phyloP scores from a whole-genome alignment of 2,888 invertebrate genomes.

The Protodeltote pygarga region DNA sequence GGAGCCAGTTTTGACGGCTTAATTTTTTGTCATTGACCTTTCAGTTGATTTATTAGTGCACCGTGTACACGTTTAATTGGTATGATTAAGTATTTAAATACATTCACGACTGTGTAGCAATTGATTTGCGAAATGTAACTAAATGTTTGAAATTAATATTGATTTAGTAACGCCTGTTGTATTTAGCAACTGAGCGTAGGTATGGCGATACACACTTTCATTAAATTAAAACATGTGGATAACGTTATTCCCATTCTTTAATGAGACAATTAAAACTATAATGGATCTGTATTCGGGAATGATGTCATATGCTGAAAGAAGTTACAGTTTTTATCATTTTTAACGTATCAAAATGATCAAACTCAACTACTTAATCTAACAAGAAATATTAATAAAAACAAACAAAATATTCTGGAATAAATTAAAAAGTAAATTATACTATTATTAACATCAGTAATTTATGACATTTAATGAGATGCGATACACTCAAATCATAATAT shows the following conservation, averaged over 20 bases:
- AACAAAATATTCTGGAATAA: too few species aligned
- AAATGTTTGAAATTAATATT: conserved; percentile 29
- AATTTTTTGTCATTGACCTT: conserved; percentile 61
- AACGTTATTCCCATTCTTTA: conserved; percentile 57
- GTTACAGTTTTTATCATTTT: conserved; percentile 4
- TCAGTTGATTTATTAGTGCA: conserved; percentile 58
- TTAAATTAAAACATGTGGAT: conserved; percentile 56
- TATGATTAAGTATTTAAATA: conserved; percentile 46
- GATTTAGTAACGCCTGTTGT: conserved; percentile 22
- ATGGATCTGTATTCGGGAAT: conserved; percentile 46
- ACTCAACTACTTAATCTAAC: too few species aligned
- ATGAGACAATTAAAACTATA: conserved; percentile 61
- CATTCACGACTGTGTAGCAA: conserved; percentile 36
- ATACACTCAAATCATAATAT: conserved; percentile 33
- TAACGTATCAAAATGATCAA: not conserved
- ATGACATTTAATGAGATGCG: conserved; percentile 19
- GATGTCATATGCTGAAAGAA: conserved; percentile 38
- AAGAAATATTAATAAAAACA: too few species aligned
- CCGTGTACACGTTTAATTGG: conserved; percentile 46
- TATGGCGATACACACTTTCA: conserved; percentile 11
- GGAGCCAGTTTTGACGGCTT: conserved; percentile 60
- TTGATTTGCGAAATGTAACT: conserved; percentile 45
- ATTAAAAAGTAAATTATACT: conserved; percentile 11
- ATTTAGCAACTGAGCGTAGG: not conserved
- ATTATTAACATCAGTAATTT: conserved; percentile 20